A percentile compares a stretch with the other conserved stretches of the same genome.
Conservation (phyloP, 1,140 invertebrate genomes). For the Temnothorax curvispinosus region DNA sequence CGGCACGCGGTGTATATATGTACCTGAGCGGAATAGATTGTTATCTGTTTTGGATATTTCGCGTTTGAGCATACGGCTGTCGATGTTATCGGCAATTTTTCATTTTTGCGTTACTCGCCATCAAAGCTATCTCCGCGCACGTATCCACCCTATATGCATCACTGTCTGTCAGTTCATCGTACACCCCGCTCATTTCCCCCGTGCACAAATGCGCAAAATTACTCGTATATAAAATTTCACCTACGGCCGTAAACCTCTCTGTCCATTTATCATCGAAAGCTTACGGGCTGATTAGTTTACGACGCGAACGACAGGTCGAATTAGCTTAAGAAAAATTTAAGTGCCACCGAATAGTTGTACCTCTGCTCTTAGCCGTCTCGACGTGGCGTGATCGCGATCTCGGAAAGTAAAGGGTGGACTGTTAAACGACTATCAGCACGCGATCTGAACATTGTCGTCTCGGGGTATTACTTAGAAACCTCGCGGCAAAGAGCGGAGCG, state of each 20-base stretch:
- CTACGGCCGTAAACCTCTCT: neutral
- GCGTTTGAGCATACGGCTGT: slow-evolving; percentile 47
- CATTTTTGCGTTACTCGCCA: slow-evolving; percentile 30
- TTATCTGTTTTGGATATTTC: slow-evolving; percentile 60
- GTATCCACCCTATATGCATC: neutral
- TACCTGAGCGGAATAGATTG: slow-evolving; percentile 11
- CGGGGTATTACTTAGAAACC: slow-evolving; percentile 43
- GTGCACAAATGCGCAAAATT: neutral
- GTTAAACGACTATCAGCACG: slow-evolving; percentile 70
- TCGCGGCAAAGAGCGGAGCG: slow-evolving; percentile 16
- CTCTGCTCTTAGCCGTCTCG: slow-evolving; percentile 39
- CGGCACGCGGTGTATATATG: neutral
- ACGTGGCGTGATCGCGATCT: slow-evolving; percentile 47
- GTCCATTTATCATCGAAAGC: neutral
- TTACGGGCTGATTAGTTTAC: neutral
- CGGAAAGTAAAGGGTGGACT: slow-evolving; percentile 5
- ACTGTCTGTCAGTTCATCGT: slow-evolving; percentile 11
- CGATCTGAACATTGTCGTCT: slow-evolving; percentile 71
- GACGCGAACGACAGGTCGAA: neutral
- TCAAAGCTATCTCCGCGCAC: slow-evolving; percentile 38
- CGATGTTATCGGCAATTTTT: slow-evolving; percentile 59
- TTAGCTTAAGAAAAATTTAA: slow-evolving; percentile 41
- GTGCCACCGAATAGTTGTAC: slow-evolving; percentile 37
- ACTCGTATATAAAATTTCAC: neutral
- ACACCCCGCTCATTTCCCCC: neutral